Evolutionary conservation across 2,888 invertebrate species (phyloP).

Genomic region (Eupeodes latifasciatus): DNA sequence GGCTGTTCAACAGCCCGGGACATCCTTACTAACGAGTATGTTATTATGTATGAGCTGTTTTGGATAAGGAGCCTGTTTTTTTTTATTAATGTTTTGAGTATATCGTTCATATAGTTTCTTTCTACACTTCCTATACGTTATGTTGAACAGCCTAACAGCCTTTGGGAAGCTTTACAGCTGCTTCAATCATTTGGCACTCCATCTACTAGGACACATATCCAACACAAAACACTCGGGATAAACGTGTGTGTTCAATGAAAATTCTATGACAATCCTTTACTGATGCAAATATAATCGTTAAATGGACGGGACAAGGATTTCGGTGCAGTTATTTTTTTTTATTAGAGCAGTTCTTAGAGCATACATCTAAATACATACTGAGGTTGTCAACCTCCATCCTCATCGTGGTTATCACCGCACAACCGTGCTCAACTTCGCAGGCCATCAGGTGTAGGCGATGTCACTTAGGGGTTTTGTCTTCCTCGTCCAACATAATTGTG

Average conservation of each 20-base stretch:
- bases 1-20: conserved; percentile 43
- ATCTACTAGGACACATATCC: conserved; percentile 23
- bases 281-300: conserved; percentile 58
- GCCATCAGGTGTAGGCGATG: conserved; percentile 33
- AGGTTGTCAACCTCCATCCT: not conserved
- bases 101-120: conserved; percentile 41
- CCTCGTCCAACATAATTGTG: conserved; percentile 20
- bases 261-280: conserved; percentile 59
- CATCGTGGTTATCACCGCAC: too few species aligned
- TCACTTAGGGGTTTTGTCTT: conserved; percentile 39
- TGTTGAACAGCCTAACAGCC: conserved; percentile 64
- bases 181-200: conserved; percentile 53
- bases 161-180: conserved; percentile 58
- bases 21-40: conserved; percentile 57
- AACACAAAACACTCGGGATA: not conserved
- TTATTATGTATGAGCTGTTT: conserved; percentile 46
- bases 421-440: not conserved
- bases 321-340: not conserved
- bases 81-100: not conserved
- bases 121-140: conserved; percentile 47
- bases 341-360: not conserved
- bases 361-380: not conserved
- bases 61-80: conserved; percentile 42
- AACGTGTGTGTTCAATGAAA: conserved; percentile 41
- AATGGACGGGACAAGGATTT: conserved; percentile 44